Base-by-base conservation (phyloP, 2,888 invertebrate genomes). In the Mythimna loreyi region DNA sequence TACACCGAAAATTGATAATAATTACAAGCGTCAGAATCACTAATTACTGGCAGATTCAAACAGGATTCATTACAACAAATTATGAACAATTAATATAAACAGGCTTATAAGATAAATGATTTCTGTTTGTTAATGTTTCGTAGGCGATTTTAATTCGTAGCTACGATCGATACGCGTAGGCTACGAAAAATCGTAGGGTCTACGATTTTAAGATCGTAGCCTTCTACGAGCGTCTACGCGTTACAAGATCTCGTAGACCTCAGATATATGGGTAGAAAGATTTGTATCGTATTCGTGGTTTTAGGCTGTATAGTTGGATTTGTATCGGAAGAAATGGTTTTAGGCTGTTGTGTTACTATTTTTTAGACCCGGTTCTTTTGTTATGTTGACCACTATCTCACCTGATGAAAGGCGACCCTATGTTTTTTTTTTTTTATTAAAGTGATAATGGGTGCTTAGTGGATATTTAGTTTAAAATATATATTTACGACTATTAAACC, bases 191-290 rank as follows among this genome's bases (percentile, higher is more conserved):
- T 30, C 30, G 28, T 28, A 47, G 28, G 57, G 52, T 36, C 75
- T 73, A 73, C 73, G 61, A 33, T 47, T 28, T 40, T 4, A 64
- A 64, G 47, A 43, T 25, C 49, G 59, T 59, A 28, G 19, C 58
- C 33, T 69, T 11, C 69, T 78, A 77, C 77, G 79, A 43, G 79
- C 68, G 52, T 28, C 30, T 53, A 55, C 55, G 55, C 21, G 55
- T 66, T 79, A 79, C 71, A 63, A 79, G 8, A 49, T 19, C 9
- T 25, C 59, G 78, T 63, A 61, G 57, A 21, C 47, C 9, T 19
- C 2, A 40, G 40, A 19, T 16, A 5, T 4, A 16, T 40, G 40
- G 40, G 13, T 16, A 40, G 16, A n/a, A 19, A 4, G 45, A 45
- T 30, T 50, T 3, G 33, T 13, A 36, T 5, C 30, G 30, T n/a